Conservation (phyloP, 2,113 vertebrate genomes). For the Cyanoliseus patagonus region DNA sequence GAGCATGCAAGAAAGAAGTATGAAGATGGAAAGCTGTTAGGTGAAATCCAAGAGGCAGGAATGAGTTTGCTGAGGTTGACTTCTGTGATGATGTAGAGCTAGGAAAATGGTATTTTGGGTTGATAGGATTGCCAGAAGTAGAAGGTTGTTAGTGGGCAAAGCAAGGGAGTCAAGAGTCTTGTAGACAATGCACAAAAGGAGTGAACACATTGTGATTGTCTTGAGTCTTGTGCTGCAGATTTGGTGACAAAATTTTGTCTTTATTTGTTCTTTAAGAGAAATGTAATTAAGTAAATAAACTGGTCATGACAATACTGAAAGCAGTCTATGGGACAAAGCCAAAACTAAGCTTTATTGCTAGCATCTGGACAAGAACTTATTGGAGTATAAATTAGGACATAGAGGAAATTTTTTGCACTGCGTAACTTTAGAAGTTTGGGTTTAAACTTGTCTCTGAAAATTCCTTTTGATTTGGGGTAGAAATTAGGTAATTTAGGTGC, state of each 20-base stretch:
- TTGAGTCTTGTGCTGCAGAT: background rate
- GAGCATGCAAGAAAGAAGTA: background rate
- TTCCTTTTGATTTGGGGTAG: background rate
- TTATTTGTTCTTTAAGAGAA: background rate
- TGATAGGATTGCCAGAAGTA: background rate
- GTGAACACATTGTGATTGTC: background rate
- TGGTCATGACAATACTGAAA: background rate
- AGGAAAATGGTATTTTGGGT: background rate
- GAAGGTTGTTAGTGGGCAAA: background rate
- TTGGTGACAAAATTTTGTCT: background rate
- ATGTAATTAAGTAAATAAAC: background rate
- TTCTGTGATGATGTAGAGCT: background rate
- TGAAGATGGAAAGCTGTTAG: background rate
- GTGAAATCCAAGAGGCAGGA: background rate
- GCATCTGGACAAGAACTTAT: background rate
- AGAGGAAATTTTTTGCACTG: background rate
- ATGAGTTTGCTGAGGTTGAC: background rate
- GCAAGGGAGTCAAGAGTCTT: background rate
- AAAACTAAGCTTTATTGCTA: background rate
- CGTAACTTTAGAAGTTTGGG: background rate
- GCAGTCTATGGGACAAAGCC: background rate
- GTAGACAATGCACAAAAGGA: background rate
- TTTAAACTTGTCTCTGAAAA: background rate
- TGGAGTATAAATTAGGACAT: background rate
- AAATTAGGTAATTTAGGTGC: background rate